Evolutionary conservation across 2,888 invertebrate species (phyloP).

Genomic region (Eupithecia tripunctaria): DNA sequence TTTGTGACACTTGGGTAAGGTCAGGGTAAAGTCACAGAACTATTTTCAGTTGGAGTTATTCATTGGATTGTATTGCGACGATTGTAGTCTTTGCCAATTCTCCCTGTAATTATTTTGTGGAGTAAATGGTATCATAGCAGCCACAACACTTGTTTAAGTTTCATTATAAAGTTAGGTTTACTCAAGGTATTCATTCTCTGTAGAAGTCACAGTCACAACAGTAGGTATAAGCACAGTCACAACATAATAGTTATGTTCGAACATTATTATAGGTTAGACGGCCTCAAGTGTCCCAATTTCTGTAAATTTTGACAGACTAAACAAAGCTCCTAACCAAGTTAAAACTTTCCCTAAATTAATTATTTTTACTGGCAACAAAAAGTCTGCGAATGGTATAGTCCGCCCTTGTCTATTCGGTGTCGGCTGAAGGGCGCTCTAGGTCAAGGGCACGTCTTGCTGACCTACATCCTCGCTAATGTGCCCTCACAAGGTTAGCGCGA

Average conservation of each 20-base stretch:
- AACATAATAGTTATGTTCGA: background rate
- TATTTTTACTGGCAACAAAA: constrained; percentile 34
- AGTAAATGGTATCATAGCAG: background rate
- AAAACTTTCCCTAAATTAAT: constrained; percentile 14
- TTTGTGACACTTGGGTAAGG: constrained; percentile 63
- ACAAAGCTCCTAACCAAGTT: background rate
- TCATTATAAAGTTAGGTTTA: background rate
- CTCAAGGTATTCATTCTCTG: background rate
- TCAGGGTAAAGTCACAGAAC: constrained; percentile 70
- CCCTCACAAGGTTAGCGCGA: constrained; percentile 64
- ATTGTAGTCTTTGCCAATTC: constrained; percentile 2
- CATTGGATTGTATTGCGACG: constrained; percentile 35
- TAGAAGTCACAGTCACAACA: background rate
- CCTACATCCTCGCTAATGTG: constrained; percentile 74
- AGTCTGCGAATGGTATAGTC: constrained; percentile 44
- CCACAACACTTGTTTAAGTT: background rate
- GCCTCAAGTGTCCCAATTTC: background rate
- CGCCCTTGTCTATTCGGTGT: constrained; percentile 67
- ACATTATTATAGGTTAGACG: background rate
- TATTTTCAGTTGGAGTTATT: constrained; percentile 56
- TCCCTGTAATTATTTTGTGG: background rate
- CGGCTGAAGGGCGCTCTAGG: constrained; percentile 75
- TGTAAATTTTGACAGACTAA: background rate
- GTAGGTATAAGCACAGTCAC: no score
- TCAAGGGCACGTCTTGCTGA: constrained; percentile 79